Evolutionary conservation across 2,888 invertebrate genomes (phyloP), one percentile per base, ranked within the genome.

Genomic region (Asteroscopus sphinx): DNA sequence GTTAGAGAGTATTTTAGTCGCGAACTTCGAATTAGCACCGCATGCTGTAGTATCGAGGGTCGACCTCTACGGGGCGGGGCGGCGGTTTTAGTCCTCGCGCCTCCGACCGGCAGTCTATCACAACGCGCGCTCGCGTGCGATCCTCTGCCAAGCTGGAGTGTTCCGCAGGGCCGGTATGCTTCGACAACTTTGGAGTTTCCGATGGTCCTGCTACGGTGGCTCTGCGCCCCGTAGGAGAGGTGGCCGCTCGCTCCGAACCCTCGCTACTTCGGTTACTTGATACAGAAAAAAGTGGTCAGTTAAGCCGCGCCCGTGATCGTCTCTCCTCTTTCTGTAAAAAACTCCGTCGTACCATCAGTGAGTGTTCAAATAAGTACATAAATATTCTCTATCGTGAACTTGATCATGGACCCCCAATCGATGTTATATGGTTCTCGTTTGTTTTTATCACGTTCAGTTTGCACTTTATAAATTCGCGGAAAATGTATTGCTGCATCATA

Each of bases 291-390:
- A 89, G 82, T 77, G 89, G 91, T 49, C 94, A 93, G 85, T 79
- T 93, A 59, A 92, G 88, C 78, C 89, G 92, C 63, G 93, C 93
- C 44, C 92, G 93, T 76, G 91, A 92, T 78, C 89, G 93, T 54
- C 83, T 94, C 54, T 86, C 92, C 35, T 85, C 92, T 78, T 94
- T 93, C 76, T 93, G 93, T 91, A 93, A 92, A 87, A 94, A 93
- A 89, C 85, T 94, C 42, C 92, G 94, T 44, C 93, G 94, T 76
- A 90, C 92, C 71, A 92, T 94, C 83, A 94, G 94, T 93, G 93
- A 94, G 94, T 94, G 84, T 83, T 75, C 55, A 48, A 25, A 49
- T 39, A 47, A 58, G 12, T 41, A 28, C n/a, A 28, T 28, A 68
- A 61, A 63, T 57, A 54, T 51, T 37, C 21, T 54, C 46, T 26